Conservation (phyloP, 2,888 invertebrate genomes). For the Tinea trinotella region DNA sequence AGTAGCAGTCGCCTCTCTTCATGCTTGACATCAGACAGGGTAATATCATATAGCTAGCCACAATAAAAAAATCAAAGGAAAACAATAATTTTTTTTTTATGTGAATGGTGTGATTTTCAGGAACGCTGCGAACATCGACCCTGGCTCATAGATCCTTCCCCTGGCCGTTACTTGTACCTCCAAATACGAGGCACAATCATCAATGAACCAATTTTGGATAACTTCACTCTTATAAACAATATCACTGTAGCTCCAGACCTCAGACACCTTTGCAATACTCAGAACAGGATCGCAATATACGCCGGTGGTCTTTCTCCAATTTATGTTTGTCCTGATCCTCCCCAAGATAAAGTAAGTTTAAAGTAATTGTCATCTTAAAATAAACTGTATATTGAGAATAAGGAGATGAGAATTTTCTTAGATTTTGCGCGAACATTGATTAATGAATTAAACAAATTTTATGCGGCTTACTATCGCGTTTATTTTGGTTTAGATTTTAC, state of each 20-base stretch:
- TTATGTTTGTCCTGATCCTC: constrained; percentile 72
- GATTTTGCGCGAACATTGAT: too few species aligned
- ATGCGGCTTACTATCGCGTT: too few species aligned
- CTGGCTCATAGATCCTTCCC: constrained; percentile 84
- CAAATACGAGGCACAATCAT: constrained; percentile 79
- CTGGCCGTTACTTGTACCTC: constrained; percentile 83
- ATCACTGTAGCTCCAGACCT: constrained; percentile 71
- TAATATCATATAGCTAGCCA: background rate
- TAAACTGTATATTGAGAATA: background rate
- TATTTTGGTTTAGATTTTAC: too few species aligned
- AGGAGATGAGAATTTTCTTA: too few species aligned
- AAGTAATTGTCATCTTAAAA: background rate
- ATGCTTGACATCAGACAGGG: too few species aligned
- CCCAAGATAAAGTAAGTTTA: constrained; percentile 38
- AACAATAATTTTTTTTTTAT: too few species aligned
- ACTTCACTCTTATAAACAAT: constrained; percentile 68
- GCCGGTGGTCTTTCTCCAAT: constrained; percentile 76
- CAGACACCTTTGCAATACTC: constrained; percentile 78
- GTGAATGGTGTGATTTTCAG: constrained; percentile 53
- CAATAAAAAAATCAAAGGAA: background rate
- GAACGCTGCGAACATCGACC: constrained; percentile 85
- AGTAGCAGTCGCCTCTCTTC: too few species aligned
- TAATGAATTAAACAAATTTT: too few species aligned
- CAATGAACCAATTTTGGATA: constrained; percentile 59
- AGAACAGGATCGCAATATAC: constrained; percentile 84